Evolutionary conservation across 2,888 invertebrate genomes (phyloP).

Genomic region (Opisthograptis luteolata): DNA sequence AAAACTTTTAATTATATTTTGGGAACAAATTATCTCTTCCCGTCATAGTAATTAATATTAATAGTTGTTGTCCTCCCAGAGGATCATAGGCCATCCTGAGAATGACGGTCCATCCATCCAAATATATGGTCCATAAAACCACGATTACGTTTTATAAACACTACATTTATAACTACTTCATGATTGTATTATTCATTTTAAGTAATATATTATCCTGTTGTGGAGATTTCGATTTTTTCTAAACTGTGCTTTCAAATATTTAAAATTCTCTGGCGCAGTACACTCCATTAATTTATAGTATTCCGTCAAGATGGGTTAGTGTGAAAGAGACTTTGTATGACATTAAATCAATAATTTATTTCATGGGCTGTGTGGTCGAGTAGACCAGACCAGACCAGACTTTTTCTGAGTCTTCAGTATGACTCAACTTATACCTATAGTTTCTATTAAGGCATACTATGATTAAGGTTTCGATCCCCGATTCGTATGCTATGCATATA

Average conservation of each 20-base stretch:
- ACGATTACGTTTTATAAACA: slow-evolving; percentile 83
- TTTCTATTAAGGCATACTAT: too few relatives aligned
- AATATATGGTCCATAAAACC: slow-evolving; percentile 79
- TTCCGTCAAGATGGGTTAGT: slow-evolving; percentile 49
- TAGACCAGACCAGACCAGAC: too few relatives aligned
- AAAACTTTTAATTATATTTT: slow-evolving; percentile 47
- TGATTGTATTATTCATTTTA: slow-evolving; percentile 84
- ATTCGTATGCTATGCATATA: too few relatives aligned
- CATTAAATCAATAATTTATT: not conserved
- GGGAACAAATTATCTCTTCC: slow-evolving; percentile 44
- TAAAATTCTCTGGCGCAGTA: slow-evolving; percentile 80
- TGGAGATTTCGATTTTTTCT: slow-evolving; percentile 79
- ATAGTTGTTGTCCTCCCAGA: slow-evolving; percentile 46
- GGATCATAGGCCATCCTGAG: slow-evolving; percentile 26
- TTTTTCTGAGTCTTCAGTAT: too few relatives aligned
- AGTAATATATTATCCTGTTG: slow-evolving; percentile 80
- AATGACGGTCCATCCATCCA: slow-evolving; percentile 52
- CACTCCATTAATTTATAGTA: slow-evolving; percentile 82
- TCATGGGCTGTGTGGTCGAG: not conserved
- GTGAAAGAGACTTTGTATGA: slow-evolving; percentile 51
- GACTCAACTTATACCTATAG: too few relatives aligned
- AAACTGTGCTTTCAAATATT: slow-evolving; percentile 82
- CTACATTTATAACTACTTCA: slow-evolving; percentile 83
- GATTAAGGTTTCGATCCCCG: too few relatives aligned
- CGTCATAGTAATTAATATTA: slow-evolving; percentile 68